Base-by-base conservation (phyloP, 2,888 invertebrate species). In the Seira musarum region DNA sequence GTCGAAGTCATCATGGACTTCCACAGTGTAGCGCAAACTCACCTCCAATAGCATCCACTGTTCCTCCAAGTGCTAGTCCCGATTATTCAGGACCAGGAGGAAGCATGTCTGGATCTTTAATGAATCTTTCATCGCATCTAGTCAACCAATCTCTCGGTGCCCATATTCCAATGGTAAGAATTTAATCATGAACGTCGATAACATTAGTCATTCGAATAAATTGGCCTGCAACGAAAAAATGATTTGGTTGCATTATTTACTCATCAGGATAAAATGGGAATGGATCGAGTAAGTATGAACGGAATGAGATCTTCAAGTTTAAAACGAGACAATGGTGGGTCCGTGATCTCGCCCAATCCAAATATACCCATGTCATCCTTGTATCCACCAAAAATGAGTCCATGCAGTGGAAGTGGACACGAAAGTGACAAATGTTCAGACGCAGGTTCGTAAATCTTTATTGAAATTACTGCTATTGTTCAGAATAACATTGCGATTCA, bases 361-460 rank as follows among this genome's bases (percentile, higher is more conserved):
- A 77, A 81, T 77, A 76, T 81, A 60, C 73, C 78, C n/a, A 78
- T 82, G 74, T 82, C 82, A 24, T 64, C 79, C 24, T 66, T 82
- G 2, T 82, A 81, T 76, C 85, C 84, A 49, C 80, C 83, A 17
- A 84, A 83, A 71, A 77, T 84, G 79, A 84, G 84, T 63, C 85
- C 85, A 40, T 84, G 84, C 66, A 84, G 84, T 65, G 73, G 69
- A 69, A 81, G 81, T 19, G 84, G 81, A 24, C 81, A 83, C 53
- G 86, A 84, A 5, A 85, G 85, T 69, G 86, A 87, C 81, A 83
- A 81, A 68, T 81, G 83, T 40, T 87, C 86, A 6, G 85, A 85
- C 63, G 84, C 75, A 71, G 86, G 86, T 85, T 77, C 49, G 75
- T 69, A 25, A 49, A 65, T 19, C 49, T n/a, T n/a, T n/a, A n/a